Percentiles rank a stretch among this genome's conserved stretches.
These are phyloP conservation scores for Poeciliopsis turneri DNA, from an alignment of 2,797 vertebrate species.

Conservation along the genomic window DNA sequence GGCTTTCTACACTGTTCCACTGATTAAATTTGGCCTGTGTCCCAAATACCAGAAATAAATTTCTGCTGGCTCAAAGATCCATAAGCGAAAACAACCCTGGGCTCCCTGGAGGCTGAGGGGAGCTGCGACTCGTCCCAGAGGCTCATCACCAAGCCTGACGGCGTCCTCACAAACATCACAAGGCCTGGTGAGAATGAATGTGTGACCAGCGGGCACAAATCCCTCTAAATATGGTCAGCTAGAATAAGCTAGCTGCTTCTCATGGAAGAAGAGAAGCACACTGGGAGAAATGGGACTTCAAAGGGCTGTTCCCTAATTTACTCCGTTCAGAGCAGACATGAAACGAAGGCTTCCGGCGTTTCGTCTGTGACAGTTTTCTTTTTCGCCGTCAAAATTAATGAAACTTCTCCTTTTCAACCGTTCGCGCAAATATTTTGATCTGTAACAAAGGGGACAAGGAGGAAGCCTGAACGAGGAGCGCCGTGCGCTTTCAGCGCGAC, in stretches of 20 bases:
- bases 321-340: neutral
- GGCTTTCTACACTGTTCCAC: neutral
- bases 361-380: neutral
- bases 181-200: neutral
- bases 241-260: neutral
- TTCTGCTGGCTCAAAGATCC: constrained; percentile 41
- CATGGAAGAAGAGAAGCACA: neutral
- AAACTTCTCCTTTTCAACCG: constrained; percentile 3
- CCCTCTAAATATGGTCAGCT: neutral
- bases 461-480: constrained; percentile 6
- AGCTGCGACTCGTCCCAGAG: neutral
- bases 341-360: neutral
- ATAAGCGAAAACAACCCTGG: constrained; percentile 33
- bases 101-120: constrained; percentile 12
- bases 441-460: constrained; percentile 19
- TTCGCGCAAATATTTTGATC: constrained; percentile 23
- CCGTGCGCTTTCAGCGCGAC: neutral
- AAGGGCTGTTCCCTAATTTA: constrained; percentile 1
- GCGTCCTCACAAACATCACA: neutral
- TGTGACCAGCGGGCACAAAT: neutral
- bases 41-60: constrained; percentile 38
- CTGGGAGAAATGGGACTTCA: constrained; percentile 1
- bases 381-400: neutral
- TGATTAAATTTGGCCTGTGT: constrained; percentile 28
- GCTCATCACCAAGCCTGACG: neutral